These are phyloP conservation scores for Spea hammondii DNA, from an alignment of 2,797 vertebrate species.

Conservation along the genomic window DNA sequence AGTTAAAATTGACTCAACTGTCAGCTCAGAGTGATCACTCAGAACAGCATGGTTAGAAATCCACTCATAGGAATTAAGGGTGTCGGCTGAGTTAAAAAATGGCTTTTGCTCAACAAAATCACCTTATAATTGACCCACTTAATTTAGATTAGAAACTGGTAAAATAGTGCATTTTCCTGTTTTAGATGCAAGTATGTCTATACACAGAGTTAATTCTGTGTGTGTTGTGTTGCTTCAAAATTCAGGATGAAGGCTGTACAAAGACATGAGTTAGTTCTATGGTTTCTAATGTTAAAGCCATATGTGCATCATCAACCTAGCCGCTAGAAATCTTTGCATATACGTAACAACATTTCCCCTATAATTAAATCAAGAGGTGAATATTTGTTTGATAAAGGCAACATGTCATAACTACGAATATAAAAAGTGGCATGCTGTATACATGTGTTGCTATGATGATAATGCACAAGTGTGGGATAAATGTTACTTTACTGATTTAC, in stretches of 20 bases:
- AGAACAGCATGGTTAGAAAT: too few species aligned
- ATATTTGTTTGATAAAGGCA: conserved; percentile 12
- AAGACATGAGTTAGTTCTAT: conserved; percentile 33
- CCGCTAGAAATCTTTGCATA: conserved; percentile 10
- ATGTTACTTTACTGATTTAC: conserved; percentile 26
- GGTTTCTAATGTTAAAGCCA: conserved; percentile 37
- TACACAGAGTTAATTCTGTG: conserved; percentile 7
- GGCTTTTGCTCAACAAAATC: too few species aligned
- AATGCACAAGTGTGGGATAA: conserved; percentile 16
- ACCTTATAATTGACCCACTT: too few species aligned
- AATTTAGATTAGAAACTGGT: not conserved
- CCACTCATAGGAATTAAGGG: too few species aligned
- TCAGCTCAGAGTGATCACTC: too few species aligned
- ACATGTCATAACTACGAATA: conserved; percentile 18
- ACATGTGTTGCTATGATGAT: conserved; percentile 12
- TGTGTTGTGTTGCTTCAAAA: not conserved
- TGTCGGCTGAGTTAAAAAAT: too few species aligned
- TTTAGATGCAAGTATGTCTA: not conserved
- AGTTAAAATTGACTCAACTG: too few species aligned
- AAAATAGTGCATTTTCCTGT: not conserved
- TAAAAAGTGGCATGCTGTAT: conserved; percentile 33
- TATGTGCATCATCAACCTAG: conserved; percentile 33
- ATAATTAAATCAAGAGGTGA: conserved; percentile 29
- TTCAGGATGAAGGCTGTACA: too few species aligned
- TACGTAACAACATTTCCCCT: not conserved